These are phyloP conservation scores for Propithecus perrieri DNA, from an alignment of 2,797 vertebrate species.

Conservation along the genomic window DNA sequence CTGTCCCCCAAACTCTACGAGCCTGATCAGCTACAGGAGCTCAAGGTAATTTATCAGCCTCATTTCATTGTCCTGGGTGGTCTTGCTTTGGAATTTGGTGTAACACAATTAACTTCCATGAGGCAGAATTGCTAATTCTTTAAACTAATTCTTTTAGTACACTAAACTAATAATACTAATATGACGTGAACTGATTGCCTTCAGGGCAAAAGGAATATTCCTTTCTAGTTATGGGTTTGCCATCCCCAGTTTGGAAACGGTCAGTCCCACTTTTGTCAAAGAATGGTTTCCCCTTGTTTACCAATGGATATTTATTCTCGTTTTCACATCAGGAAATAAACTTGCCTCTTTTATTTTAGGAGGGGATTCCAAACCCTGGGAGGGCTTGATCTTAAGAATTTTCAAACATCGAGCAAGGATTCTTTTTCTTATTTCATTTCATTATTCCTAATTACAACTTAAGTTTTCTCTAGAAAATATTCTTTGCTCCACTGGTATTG, in stretches of 20 bases:
- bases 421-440: slow-evolving; percentile 78
- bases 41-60: slow-evolving; percentile 91
- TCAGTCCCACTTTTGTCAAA: slow-evolving; percentile 10
- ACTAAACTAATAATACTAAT: slow-evolving; percentile 5
- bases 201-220: slow-evolving; percentile 54
- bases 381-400: slow-evolving; percentile 68
- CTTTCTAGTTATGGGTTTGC: slow-evolving; percentile 16
- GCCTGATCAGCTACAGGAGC: slow-evolving; percentile 98
- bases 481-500: slow-evolving; percentile 62
- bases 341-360: slow-evolving; percentile 60
- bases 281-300: slow-evolving; percentile 46
- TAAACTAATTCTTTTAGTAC: background rate
- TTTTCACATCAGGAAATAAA: slow-evolving; percentile 61
- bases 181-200: slow-evolving; percentile 29
- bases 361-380: slow-evolving; percentile 57
- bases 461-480: slow-evolving; percentile 64
- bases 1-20: slow-evolving; percentile 98
- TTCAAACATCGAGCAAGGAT: slow-evolving; percentile 67
- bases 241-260: background rate
- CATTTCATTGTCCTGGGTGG: background rate
- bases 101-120: slow-evolving; percentile 8
- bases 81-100: slow-evolving; percentile 14
- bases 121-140: background rate
- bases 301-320: slow-evolving; percentile 58
- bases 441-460: slow-evolving; percentile 68